Percentiles rank a stretch among this genome's conserved stretches.
phyloP scores from a whole-genome alignment of 2,113 vertebrate genomes.

The Eulacestoma nigropectus region DNA sequence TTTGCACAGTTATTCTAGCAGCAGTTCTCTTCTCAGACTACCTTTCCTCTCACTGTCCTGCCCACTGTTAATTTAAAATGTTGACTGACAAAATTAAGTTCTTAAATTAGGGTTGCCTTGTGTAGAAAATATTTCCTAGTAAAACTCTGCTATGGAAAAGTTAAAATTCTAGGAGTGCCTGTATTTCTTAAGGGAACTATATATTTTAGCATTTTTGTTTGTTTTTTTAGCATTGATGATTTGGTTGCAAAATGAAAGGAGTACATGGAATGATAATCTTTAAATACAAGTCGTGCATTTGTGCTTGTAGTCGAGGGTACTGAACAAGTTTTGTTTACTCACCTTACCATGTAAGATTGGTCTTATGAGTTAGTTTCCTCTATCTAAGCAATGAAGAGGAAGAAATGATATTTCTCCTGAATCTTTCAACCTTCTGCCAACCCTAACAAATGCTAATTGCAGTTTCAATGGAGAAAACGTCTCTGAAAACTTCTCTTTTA shows the following conservation, averaged over 20 bases:
- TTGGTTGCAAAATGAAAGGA: not conserved
- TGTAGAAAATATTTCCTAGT: not conserved
- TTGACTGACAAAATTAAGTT: not conserved
- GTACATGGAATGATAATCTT: not conserved
- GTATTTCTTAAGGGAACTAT: not conserved
- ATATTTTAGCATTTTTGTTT: not conserved
- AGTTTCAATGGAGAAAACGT: not conserved
- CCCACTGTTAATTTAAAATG: not conserved
- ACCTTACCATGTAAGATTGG: not conserved
- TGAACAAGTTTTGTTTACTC: not conserved
- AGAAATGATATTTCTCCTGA: not conserved
- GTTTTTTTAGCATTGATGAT: not conserved
- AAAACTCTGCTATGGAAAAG: not conserved
- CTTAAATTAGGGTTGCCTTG: not conserved
- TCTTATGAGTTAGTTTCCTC: not conserved
- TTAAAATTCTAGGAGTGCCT: not conserved
- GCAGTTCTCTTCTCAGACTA: not conserved
- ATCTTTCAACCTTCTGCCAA: not conserved
- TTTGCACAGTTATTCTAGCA: not conserved
- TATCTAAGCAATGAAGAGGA: not conserved
- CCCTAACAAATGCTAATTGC: not conserved
- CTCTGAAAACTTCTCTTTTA: not conserved
- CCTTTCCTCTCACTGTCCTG: not conserved
- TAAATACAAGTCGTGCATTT: not conserved
- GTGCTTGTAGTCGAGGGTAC: not conserved